Evolutionary conservation across 2,888 invertebrate genomes (phyloP), one percentile per base, ranked within the genome.

Genomic region (Cinara cedri): DNA sequence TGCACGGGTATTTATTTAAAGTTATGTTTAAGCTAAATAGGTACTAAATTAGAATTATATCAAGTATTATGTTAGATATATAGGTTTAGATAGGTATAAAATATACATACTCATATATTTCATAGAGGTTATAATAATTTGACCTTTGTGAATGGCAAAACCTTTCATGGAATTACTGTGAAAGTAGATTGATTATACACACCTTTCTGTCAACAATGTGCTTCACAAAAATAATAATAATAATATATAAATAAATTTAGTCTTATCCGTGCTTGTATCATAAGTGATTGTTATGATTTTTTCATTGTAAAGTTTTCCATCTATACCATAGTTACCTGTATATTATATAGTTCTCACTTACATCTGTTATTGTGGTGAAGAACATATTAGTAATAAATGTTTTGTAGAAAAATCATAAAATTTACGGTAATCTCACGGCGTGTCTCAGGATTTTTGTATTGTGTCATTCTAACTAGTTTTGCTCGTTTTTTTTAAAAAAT

Each of bases 101-200:
- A 26, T 26, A n/a, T n/a, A n/a, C 26, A 21, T 49, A 62, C n/a
- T 21, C n/a, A 26, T 51, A 60, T 60, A 60, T 68, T 42, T 42
- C 42, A 42, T 51, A 78, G 78, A 78, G 78, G 78, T 78, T 70
- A 78, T 60, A 60, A 11, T 46, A 46, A 34, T 62, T 3, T 78
- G 70, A 78, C 60, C 78, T 78, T 78, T 78, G 78, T 70, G 78
- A 78, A 78, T 78, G 78, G 78, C 78, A 78, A 54, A 70, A 62
- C 78, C 70, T 78, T 70, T 62, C 78, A 62, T 78, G 51, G 70
- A 60, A 78, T 60, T 70, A 60, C 34, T 70, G 78, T 78, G 78
- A 78, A 78, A 78, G 78, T 78, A 70, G 78, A 78, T 78, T 70
- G 78, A 78, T 70, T 24, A 26, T 57, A 68, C 76, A 70, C 78